These are phyloP conservation scores for Aphis gossypii DNA, from an alignment of 1,140 invertebrate species.

Conservation along the genomic window DNA sequence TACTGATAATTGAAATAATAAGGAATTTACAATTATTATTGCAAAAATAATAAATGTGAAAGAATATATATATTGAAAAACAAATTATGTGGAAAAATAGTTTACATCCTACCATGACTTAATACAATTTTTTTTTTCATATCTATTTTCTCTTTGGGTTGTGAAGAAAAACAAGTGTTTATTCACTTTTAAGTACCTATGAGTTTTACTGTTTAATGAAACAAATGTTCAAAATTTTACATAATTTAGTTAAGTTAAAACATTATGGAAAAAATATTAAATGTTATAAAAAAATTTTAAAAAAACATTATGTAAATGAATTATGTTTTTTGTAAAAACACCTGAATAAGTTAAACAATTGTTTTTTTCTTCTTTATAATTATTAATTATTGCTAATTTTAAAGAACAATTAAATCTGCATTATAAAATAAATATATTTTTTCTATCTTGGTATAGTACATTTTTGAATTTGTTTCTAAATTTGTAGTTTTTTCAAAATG, in stretches of 20 bases:
- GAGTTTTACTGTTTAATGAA: not conserved
- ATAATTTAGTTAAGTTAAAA: not conserved
- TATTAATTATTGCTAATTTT: not conserved
- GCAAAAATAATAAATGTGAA: too few relatives aligned
- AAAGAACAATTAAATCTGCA: not conserved
- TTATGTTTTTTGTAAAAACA: not conserved
- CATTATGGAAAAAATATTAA: not conserved
- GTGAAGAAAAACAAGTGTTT: not conserved
- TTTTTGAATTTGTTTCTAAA: not conserved
- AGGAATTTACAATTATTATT: not conserved
- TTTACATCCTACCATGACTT: not conserved
- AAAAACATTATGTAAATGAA: not conserved
- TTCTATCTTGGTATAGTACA: not conserved
- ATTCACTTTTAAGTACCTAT: not conserved
- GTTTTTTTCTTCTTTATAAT: not conserved
- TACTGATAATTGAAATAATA: not conserved
- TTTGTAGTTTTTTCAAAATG: not conserved
- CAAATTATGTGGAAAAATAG: not conserved
- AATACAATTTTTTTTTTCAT: not conserved
- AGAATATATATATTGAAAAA: not conserved
- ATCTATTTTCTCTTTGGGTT: not conserved
- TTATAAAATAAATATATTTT: slow-evolving; percentile 27
- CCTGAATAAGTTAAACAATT: not conserved
- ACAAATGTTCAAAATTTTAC: not conserved
- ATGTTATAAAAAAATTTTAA: not conserved